Evolutionary conservation across 2,888 invertebrate genomes (phyloP), one percentile per base, ranked within the genome.

Genomic region (Platynereis dumerilii): DNA sequence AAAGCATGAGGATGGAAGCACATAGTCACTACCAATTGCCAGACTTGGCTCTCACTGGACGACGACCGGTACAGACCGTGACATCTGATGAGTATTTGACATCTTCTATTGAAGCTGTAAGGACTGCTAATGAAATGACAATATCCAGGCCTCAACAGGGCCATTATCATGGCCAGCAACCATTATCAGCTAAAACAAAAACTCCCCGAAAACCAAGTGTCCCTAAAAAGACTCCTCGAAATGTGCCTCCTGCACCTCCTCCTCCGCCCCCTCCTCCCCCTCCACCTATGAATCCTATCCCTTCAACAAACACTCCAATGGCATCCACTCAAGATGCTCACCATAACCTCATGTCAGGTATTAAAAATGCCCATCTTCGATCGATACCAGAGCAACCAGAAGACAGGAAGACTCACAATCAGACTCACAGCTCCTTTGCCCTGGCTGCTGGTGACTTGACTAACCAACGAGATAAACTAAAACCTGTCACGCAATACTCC

Each of bases 171-270:
- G n/a, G 10, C 7, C n/a, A 7, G 48, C 34, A 34, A 34, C 17
- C 22, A 42, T 42, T 60, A 52, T 64, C 69, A 28, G 28, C 73
- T 15, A 64, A 69, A 26, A 69, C 72, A n/a, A 65, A 71, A 0
- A 74, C 74, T 10, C 72, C 73, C 1, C 67, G 74, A 1, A 72
- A 72, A 7, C 73, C 72, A 2, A 65, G 69, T 0, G 73, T 74
- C 24, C 70, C 73, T 12, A 66, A 72, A 44, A 71, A 69, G 24
- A 60, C 59, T 42, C 63, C 62, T 34, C 63, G 26, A 29, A 20
- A 12, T 17, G 3, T 15, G 17, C 42, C 59, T 26, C 55, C 39
- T 26, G 24, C 54, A 24, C 24, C 15, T 42, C 34, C 48, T 1
- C 56, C 52, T 22, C 55, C 60, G 1, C 48, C 39, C 10, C 58